A percentile compares a stretch with the other conserved stretches of the same genome.
Evolutionary conservation across 2,797 vertebrate species (phyloP).

Genomic region (Squalus acanthias): DNA sequence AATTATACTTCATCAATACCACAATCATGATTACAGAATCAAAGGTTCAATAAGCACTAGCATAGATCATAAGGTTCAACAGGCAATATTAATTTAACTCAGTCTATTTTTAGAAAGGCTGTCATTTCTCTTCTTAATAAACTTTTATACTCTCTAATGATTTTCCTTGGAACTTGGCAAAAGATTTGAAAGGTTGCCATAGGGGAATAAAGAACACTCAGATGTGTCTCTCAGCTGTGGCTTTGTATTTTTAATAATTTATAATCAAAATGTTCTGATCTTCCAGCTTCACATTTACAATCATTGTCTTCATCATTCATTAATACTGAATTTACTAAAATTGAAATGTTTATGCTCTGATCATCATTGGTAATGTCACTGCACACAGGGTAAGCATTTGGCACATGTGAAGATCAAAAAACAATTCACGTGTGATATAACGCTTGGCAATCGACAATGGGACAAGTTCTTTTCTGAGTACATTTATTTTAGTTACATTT

Average conservation of each 20-base stretch:
- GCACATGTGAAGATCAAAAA: slow-evolving; percentile 2
- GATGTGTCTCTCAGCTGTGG: slow-evolving; percentile 20
- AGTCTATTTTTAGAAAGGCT: slow-evolving; percentile 20
- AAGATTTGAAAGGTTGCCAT: slow-evolving; percentile 20
- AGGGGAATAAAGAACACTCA: not conserved
- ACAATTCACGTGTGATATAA: not conserved
- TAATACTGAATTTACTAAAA: not conserved
- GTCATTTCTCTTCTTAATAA: slow-evolving; percentile 33
- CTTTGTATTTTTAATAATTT: slow-evolving; percentile 33
- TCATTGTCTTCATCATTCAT: slow-evolving; percentile 20
- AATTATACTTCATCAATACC: not conserved
- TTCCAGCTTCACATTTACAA: not conserved
- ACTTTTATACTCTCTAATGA: slow-evolving; percentile 30
- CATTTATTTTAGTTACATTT: slow-evolving; percentile 1
- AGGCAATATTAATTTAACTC: slow-evolving; percentile 32
- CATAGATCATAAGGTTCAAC: slow-evolving; percentile 27
- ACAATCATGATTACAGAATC: slow-evolving; percentile 6
- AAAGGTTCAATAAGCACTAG: slow-evolving; percentile 22
- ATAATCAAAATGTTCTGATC: slow-evolving; percentile 23
- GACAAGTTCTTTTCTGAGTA: not conserved
- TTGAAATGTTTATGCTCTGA: not conserved
- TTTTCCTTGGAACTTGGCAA: slow-evolving; percentile 23
- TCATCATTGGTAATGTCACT: slow-evolving; percentile 4
- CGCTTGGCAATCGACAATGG: not conserved
- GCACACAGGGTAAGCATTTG: not conserved